Conservation (phyloP, 2,888 invertebrate species). For the Drosophila infuscata region DNA sequence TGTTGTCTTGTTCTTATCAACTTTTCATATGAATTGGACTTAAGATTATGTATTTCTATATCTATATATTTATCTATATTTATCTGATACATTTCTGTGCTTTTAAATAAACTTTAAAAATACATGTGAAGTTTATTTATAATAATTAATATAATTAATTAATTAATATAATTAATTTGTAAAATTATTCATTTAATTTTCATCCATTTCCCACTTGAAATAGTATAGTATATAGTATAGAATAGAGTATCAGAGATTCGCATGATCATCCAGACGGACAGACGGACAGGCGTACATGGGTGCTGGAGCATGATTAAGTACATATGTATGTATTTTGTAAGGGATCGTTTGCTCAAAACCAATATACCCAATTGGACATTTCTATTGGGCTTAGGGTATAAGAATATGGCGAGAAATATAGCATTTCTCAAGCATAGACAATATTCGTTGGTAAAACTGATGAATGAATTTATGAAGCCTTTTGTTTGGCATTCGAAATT, state of each 20-base stretch:
- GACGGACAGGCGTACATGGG: too few species aligned
- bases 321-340: background rate
- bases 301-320: background rate
- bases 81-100: background rate
- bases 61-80: too few species aligned
- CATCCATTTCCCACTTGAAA: background rate
- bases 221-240: too few species aligned
- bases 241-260: background rate
- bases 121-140: too few species aligned
- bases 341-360: background rate
- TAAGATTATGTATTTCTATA: background rate
- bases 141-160: too few species aligned
- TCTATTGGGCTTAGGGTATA: background rate
- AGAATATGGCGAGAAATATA: background rate
- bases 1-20: background rate
- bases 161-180: too few species aligned
- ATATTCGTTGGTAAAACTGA: slow-evolving; percentile 20
- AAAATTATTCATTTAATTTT: background rate
- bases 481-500: slow-evolving; percentile 31
- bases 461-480: slow-evolving; percentile 34
- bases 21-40: background rate
- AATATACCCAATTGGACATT: background rate
- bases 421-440: background rate
- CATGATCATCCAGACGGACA: background rate
- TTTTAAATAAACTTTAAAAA: background rate